These are phyloP conservation scores for Mola mola DNA, from an alignment of 2,113 vertebrate genomes.

Conservation along the genomic window DNA sequence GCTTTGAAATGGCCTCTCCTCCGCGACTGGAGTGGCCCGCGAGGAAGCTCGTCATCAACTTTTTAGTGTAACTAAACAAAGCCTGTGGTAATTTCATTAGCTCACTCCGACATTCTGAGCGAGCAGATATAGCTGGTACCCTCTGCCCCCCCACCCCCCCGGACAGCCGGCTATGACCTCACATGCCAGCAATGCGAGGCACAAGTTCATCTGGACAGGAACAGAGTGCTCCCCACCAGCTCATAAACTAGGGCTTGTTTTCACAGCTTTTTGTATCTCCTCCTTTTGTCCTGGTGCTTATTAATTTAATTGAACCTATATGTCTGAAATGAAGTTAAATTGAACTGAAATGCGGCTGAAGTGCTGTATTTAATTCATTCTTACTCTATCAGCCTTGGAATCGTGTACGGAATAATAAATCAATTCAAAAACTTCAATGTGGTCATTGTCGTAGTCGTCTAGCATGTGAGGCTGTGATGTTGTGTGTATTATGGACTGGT, in stretches of 20 bases:
- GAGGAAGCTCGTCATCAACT: constrained; percentile 58
- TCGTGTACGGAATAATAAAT: no score
- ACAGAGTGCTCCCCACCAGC: neutral
- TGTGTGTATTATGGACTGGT: constrained; percentile 28
- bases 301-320: neutral
- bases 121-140: constrained; percentile 18
- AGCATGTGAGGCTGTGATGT: constrained; percentile 10
- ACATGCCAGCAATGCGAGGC: constrained; percentile 43
- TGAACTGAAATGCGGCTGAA: neutral
- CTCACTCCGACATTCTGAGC: constrained; percentile 21
- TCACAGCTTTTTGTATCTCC: neutral
- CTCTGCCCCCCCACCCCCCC: constrained; percentile 10
- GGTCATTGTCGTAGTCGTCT: constrained; percentile 30
- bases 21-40: constrained; percentile 29
- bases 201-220: constrained; percentile 28
- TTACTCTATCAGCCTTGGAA: no score
- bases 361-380: no score
- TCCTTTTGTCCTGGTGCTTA: neutral
- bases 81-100: constrained; percentile 53
- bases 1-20: constrained; percentile 66
- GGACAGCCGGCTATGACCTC: constrained; percentile 52
- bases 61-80: constrained; percentile 72
- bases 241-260: constrained; percentile 7
- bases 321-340: neutral
- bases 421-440: constrained; percentile 13